Base-by-base conservation (phyloP, 2,797 vertebrate species). In the Pangasius djambal region DNA sequence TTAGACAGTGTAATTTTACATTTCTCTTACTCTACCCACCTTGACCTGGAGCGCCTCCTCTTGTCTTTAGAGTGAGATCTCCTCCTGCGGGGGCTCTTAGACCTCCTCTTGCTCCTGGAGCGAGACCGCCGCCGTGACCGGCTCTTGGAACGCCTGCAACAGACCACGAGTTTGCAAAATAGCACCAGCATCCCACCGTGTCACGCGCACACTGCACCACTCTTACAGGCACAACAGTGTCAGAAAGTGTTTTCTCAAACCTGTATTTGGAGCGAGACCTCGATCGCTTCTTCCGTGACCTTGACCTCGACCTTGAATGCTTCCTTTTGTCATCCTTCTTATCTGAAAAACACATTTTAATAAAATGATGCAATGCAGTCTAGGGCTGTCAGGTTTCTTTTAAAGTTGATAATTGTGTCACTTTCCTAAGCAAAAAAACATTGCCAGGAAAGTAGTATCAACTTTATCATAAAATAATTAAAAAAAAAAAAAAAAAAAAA, bases 281-380 rank as follows among this genome's bases (percentile, higher is more conserved):
- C 6, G 98, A 97, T 72, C 98, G 96, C 88, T 97, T 97, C 91
- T 98, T 97, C 28, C 98, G 96, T 0, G 99, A 99, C 63, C 96
- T 96, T 0, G 98, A 99, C 84, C 98, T 95, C 0, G 98, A 99
- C 83, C 97, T 96, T 4, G 98, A 99, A 95, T 97, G 98, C 91
- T 98, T 98, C 90, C 98, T 96, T 91, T 99, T 99, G 89, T 99
- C 98, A 87, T 99, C 98, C 92, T 99, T 99, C 93, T 99, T 99
- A 95, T 97, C 98, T 99, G 89, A 28, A 94, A 90, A 48, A 65
- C 13, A 83, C 13, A n/a, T 4, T 65, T 40, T 1, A 44, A 63
- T 37, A 25, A 34, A 59, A 31, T 55, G 15, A 31, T 20, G 10
- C 40, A 12, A 25, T 12, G 37, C 3, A 1, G 20, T 22, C 61